Evolutionary conservation across 2,888 invertebrate species (phyloP).

Genomic region (Sesia apiformis): DNA sequence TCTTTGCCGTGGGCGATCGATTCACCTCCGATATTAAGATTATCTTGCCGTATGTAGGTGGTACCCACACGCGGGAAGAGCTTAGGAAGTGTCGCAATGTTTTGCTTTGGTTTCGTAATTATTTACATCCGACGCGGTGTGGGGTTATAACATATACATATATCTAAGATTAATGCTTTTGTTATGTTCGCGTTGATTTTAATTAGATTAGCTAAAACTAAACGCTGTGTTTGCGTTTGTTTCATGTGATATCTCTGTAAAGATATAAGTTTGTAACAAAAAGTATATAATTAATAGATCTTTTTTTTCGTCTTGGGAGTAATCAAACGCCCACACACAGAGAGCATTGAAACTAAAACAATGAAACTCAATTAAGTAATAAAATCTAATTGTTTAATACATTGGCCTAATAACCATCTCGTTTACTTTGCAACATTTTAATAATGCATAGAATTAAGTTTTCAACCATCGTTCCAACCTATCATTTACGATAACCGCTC

Average conservation of each 20-base stretch:
- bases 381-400: no score
- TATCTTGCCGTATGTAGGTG: constrained; percentile 51
- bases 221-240: no score
- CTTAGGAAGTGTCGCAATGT: constrained; percentile 35
- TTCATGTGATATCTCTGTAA: no score
- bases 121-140: constrained; percentile 27
- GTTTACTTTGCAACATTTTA: background rate
- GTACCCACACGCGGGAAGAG: constrained; percentile 30
- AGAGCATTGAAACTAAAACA: no score
- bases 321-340: no score
- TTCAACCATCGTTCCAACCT: constrained; percentile 1
- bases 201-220: no score
- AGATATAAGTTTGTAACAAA: no score
- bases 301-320: no score
- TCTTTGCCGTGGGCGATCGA: constrained; percentile 53
- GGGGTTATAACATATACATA: constrained; percentile 13
- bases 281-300: no score
- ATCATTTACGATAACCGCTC: constrained; percentile 17
- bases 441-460: background rate
- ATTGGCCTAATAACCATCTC: no score
- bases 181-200: no score
- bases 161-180: constrained; percentile 9
- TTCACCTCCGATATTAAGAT: constrained; percentile 66
- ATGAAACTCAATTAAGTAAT: no score
- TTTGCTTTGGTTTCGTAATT: constrained; percentile 38